These are phyloP conservation scores for Spodoptera exigua DNA, from an alignment of 2,888 invertebrate species.

Conservation along the genomic window DNA sequence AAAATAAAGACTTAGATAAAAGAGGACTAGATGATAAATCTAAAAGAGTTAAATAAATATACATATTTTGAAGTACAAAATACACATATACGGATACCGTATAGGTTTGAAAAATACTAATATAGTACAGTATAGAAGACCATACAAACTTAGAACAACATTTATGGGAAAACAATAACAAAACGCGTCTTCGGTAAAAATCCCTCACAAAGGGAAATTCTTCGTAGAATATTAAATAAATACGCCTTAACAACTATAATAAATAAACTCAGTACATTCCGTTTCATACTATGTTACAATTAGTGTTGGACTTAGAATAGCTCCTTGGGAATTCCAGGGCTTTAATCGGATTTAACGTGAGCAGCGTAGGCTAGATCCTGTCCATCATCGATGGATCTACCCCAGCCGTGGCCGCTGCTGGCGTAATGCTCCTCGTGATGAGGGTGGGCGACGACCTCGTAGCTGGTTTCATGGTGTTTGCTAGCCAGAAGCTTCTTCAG, in stretches of 20 bases:
- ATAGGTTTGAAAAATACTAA: slow-evolving; percentile 83
- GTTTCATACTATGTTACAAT: slow-evolving; percentile 53
- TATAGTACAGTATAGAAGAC: slow-evolving; percentile 79
- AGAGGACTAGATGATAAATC: slow-evolving; percentile 76
- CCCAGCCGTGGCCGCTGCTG: slow-evolving; percentile 91
- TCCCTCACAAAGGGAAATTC: slow-evolving; percentile 80
- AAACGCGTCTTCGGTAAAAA: slow-evolving; percentile 62
- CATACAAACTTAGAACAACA: slow-evolving; percentile 85
- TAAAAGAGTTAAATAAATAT: slow-evolving; percentile 55
- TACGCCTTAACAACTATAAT: slow-evolving; percentile 77
- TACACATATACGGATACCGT: slow-evolving; percentile 88
- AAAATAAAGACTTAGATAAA: slow-evolving; percentile 70
- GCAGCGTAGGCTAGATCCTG: slow-evolving; percentile 90
- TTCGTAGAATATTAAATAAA: slow-evolving; percentile 82
- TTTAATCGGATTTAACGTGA: slow-evolving; percentile 82
- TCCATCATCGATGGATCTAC: slow-evolving; percentile 85
- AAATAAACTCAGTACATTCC: slow-evolving; percentile 76
- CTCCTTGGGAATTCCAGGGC: slow-evolving; percentile 66
- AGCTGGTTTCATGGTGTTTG: slow-evolving; percentile 92
- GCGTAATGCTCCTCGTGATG: slow-evolving; percentile 89
- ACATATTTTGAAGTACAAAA: slow-evolving; percentile 73
- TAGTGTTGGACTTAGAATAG: slow-evolving; percentile 63
- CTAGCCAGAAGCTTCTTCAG: slow-evolving; percentile 92
- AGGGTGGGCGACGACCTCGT: slow-evolving; percentile 93
- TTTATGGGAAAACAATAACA: slow-evolving; percentile 84